phyloP scores from a whole-genome alignment of 1,140 invertebrate species.

The Penaeus indicus region DNA sequence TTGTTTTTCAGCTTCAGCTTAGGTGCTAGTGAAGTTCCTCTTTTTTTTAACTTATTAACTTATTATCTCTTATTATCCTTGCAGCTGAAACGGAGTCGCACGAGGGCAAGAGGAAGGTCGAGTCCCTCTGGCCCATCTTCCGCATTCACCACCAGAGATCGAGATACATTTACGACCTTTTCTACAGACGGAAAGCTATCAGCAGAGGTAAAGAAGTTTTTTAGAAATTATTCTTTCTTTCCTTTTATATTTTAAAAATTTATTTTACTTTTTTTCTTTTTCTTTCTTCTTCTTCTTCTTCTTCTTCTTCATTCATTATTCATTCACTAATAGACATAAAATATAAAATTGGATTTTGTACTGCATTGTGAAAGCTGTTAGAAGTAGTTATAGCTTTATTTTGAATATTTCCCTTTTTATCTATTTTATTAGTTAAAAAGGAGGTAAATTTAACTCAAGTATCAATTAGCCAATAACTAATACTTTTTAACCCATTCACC shows the following conservation, averaged over 20 bases:
- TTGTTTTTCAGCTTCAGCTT: too few species aligned
- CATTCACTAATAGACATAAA: too few species aligned
- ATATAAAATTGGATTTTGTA: too few species aligned
- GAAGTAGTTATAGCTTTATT: too few species aligned
- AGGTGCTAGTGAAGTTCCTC: not conserved
- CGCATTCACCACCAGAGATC: slow-evolving; percentile 99
- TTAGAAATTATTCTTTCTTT: not conserved
- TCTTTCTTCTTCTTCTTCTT: too few species aligned
- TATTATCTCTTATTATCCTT: slow-evolving; percentile 68
- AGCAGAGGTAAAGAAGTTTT: slow-evolving; percentile 35
- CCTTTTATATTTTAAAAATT: not conserved
- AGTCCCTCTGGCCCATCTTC: slow-evolving; percentile 99
- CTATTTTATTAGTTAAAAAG: too few species aligned
- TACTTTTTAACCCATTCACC: too few species aligned
- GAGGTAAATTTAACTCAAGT: too few species aligned
- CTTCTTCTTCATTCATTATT: too few species aligned
- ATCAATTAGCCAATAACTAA: too few species aligned
- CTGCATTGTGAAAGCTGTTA: too few species aligned
- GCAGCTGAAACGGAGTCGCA: slow-evolving; percentile 97
- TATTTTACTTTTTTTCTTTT: slow-evolving; percentile 13
- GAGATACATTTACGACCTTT: slow-evolving; percentile 97
- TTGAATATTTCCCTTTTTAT: too few species aligned
- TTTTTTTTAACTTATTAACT: slow-evolving; percentile 43
- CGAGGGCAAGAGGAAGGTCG: slow-evolving; percentile 98
- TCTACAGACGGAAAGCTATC: slow-evolving; percentile 96